Evolutionary conservation across 2,797 vertebrate genomes (phyloP), one percentile per base, ranked within the genome.

Genomic region (Leptoclinus maculatus): DNA sequence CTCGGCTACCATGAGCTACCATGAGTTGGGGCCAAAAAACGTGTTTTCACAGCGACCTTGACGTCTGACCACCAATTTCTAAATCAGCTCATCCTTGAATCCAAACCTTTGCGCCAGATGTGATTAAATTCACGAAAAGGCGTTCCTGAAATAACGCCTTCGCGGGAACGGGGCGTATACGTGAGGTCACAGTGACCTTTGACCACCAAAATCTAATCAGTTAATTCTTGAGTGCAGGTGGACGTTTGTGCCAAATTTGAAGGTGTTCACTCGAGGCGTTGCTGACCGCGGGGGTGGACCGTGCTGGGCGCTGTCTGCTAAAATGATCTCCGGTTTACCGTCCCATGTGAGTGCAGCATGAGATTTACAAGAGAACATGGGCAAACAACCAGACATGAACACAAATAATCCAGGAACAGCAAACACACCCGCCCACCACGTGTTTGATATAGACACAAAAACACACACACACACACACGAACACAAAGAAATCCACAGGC

Each of bases 321-420:
- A 38, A 38, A 5, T 38, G 36, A 38, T 38, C 8, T 38, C 41
- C 13, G 12, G 41, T 16, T 41, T 16, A 27, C 53, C 25, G 57
- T 59, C 57, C 16, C 16, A 19, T 58, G 57, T 13, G 32, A 59
- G 19, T n/a, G 57, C 32, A 59, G 32, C 57, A n/a, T 21, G 57
- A 38, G 34, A 67, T 69, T 63, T 66, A 74, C 5, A 60, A 60
- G 63, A 74, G 53, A 88, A 80, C 74, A 54, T 12, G 66, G 60
- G 66, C 76, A 92, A 87, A 88, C 43, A 84, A 68, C 57, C 80
- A 77, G 74, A 84, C 54, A 53, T 43, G 66, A 65, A 77, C 43
- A 80, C 73, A 66, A 82, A 83, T 69, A 79, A 66, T 5, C 79
- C 71, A 38, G 74, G 27, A 34, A 19, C 64, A 58, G 74, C 69